A percentile compares a stretch with the other conserved stretches of the same genome.
phyloP scores from a whole-genome alignment of 1,140 invertebrate species.

The Bombus huntii region DNA sequence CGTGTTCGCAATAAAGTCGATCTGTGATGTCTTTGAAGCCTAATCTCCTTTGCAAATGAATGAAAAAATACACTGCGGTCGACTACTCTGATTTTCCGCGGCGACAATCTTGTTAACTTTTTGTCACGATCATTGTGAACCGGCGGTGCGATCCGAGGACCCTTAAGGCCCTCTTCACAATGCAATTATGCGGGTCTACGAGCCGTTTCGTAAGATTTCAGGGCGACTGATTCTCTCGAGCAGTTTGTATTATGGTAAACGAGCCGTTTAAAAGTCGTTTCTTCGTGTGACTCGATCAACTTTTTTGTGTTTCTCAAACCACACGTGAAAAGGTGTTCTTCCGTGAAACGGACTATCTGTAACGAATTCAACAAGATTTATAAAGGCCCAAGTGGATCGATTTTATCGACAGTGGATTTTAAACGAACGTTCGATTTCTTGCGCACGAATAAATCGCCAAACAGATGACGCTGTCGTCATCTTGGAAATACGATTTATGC shows the following conservation, averaged over 20 bases:
- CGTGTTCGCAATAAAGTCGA: constrained; percentile 37
- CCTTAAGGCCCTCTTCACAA: constrained; percentile 48
- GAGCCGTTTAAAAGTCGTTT: constrained; percentile 58
- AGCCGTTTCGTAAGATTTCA: constrained; percentile 29
- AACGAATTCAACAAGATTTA: neutral
- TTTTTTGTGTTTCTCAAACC: constrained; percentile 17
- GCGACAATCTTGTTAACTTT: constrained; percentile 65
- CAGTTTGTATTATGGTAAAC: constrained; percentile 46
- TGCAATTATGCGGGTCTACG: constrained; percentile 63
- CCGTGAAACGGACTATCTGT: neutral
- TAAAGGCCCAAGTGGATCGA: neutral
- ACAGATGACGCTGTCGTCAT: constrained; percentile 36
- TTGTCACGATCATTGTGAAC: constrained; percentile 51
- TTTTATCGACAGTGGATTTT: neutral
- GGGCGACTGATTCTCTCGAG: neutral
- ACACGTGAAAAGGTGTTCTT: constrained; percentile 15
- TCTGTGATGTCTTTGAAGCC: neutral
- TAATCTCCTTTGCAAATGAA: constrained; percentile 64
- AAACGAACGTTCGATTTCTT: neutral
- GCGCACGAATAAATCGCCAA: neutral
- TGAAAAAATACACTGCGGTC: constrained; percentile 22
- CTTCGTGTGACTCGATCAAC: constrained; percentile 1
- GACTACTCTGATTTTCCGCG: constrained; percentile 55
- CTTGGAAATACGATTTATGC: neutral
- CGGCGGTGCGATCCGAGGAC: constrained; percentile 25